Evolutionary conservation across 2,797 vertebrate species (phyloP).

Genomic region (Melanotaenia pygmaea): DNA sequence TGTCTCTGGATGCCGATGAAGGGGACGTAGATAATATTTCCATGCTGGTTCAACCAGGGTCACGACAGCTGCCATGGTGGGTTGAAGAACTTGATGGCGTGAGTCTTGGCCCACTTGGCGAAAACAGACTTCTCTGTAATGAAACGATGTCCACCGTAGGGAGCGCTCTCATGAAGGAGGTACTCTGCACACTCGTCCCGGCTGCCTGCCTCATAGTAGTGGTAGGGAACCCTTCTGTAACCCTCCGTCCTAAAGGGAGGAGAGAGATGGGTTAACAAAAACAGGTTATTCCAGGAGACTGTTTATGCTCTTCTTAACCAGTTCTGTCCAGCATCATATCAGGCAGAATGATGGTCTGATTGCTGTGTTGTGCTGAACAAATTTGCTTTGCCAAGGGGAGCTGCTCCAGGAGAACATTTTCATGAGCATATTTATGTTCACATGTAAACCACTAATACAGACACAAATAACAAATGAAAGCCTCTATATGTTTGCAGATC

Average conservation of each 20-base stretch:
- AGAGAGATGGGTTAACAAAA: not conserved
- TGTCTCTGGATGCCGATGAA: not conserved
- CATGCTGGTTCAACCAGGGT: conserved; percentile 66
- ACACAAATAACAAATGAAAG: not conserved
- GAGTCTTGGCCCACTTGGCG: conserved; percentile 93
- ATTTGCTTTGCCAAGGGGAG: no score
- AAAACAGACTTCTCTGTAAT: conserved; percentile 98
- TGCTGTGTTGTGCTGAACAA: no score
- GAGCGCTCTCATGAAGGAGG: conserved; percentile 93
- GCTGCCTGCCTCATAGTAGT: conserved; percentile 94
- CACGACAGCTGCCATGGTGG: conserved; percentile 93
- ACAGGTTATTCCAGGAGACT: not conserved
- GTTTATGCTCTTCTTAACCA: no score
- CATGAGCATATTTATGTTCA: not conserved
- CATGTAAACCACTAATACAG: not conserved
- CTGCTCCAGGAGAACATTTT: no score
- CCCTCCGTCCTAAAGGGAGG: conserved; percentile 85
- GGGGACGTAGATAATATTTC: not conserved
- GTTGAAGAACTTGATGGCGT: conserved; percentile 93
- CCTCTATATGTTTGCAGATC: no score
- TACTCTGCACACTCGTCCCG: conserved; percentile 96
- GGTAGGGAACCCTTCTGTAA: conserved; percentile 94
- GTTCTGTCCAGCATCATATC: no score
- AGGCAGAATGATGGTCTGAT: no score
- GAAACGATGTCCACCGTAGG: conserved; percentile 95